Base-by-base conservation (phyloP, 2,113 vertebrate genomes). In the Centropus unirufus region DNA sequence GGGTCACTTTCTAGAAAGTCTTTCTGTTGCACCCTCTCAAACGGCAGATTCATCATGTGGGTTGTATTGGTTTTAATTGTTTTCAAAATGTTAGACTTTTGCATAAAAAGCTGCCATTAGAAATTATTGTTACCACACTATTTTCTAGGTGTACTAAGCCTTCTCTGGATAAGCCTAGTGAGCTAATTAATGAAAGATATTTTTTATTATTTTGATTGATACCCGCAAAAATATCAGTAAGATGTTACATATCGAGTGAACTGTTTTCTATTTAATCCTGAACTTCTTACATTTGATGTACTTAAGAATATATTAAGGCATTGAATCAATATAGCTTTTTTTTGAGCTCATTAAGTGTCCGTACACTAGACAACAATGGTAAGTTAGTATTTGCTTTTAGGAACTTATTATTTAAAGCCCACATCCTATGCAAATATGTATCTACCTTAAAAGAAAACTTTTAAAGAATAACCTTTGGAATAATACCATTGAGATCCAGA, bases 391-490 rank as follows among this genome's bases (percentile, higher is more conserved):
- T 83, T 95, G 76, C 5, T 61, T 84, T 78, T 44, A 74, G 5
- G 8, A 74, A 7, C 36, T 81, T 52, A 40, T 62, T 77, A 7
- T 78, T 52, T 80, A 80, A 51, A 1, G 4, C 4, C 27, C 49
- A 42, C 42, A 47, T 32, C 20, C 5, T 74, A 27, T 22, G 46
- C 84, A 96, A 87, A 59, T 42, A 78, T 21, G 4, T 7, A 22
- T 20, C 89, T 66, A 78, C 9, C 7, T 87, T 77, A 40, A 66
- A 64, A 66, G 62, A 64, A 83, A 58, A 30, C 30, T 61, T 73
- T 87, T 67, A 34, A 68, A 73, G 20, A 52, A 78, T 75, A 39
- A 92, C 17, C 12, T 90, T 92, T 90, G 23, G 92, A 87, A 55
- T 83, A 80, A 77, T 90, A 30, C n/a, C 21, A 49, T 8, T 62